Evolutionary conservation across 1,140 invertebrate genomes (phyloP), one percentile per base, ranked within the genome.

Genomic region (Melanaphis sacchari): DNA sequence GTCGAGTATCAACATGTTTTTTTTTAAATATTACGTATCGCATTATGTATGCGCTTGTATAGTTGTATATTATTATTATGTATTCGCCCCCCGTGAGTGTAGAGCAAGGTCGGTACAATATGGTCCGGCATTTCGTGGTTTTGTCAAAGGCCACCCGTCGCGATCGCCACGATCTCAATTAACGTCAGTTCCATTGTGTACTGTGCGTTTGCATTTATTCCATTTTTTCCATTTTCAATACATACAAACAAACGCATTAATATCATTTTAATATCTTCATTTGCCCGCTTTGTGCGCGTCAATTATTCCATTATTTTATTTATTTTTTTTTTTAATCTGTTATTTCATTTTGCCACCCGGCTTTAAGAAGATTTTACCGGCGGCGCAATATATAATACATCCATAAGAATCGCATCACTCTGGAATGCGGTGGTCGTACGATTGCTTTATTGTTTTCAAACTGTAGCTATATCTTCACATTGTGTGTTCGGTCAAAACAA

Each of bases 101-200:
- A 15, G 89, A 66, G 89, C 89, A 90, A 90, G 89, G 89, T 90
- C 89, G 89, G 89, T 31, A 90, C 89, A 90, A 90, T 66, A 18
- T 49, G 38, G 89, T 90, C 49, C 89, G 89, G 24, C 54, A 59
- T 90, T 90, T 66, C 26, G 89, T 66, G 31, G 31, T 66, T 66
- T n/a, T 66, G 59, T 90, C 89, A 90, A 90, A 90, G 26, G 54
- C 89, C 89, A 66, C 89, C 89, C 26, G 54, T 26, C 38, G 89
- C 6, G 89, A 90, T 66, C 54, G 54, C 54, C 49, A 26, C 26
- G 40, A 90, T 90, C 89, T 41, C 54, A 59, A 90, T 90, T 41
- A 90, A 41, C 26, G 52, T 41, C 38, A n/a, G 31, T 59, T 24
- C 52, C 21, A 90, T 90, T 90, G 88, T 90, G 54, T 24, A n/a